Conservation (phyloP, 2,113 vertebrate species). For the Oceanodroma tethys region DNA sequence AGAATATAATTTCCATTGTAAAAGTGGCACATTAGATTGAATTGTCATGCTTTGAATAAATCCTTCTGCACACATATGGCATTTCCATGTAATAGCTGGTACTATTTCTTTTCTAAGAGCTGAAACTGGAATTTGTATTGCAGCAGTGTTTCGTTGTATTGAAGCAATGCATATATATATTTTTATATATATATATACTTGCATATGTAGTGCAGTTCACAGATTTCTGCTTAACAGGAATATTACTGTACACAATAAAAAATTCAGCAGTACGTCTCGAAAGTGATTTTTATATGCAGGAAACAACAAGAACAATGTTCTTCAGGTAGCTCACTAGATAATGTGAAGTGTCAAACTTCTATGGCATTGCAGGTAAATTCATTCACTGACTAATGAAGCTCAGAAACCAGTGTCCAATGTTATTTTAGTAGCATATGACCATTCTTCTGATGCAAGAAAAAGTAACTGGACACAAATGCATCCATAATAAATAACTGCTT, state of each 20-base stretch:
- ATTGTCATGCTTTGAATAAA: constrained; percentile 33
- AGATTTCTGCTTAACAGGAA: not conserved
- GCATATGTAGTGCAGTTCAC: not conserved
- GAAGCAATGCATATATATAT: not conserved
- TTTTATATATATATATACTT: not conserved
- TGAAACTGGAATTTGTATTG: not conserved
- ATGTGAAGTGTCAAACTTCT: not conserved
- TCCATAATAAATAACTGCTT: not conserved
- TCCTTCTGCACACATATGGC: not conserved
- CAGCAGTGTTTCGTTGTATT: not conserved
- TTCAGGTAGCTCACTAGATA: not conserved
- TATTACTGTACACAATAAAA: not conserved
- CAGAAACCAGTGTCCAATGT: not conserved
- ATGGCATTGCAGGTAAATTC: not conserved
- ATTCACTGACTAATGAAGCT: not conserved
- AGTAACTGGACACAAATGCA: not conserved
- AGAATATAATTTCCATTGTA: constrained; percentile 14
- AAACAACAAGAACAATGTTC: not conserved
- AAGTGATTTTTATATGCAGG: not conserved
- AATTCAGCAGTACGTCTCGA: not conserved
- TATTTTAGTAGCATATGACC: not conserved
- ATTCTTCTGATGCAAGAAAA: not conserved
- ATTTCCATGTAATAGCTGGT: constrained; percentile 8
- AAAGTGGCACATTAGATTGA: not conserved
- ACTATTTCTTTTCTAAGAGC: constrained; percentile 1